phyloP scores from a whole-genome alignment of 92 coral and sea anemone genomes.

The Parazoanthus atlanticus region DNA sequence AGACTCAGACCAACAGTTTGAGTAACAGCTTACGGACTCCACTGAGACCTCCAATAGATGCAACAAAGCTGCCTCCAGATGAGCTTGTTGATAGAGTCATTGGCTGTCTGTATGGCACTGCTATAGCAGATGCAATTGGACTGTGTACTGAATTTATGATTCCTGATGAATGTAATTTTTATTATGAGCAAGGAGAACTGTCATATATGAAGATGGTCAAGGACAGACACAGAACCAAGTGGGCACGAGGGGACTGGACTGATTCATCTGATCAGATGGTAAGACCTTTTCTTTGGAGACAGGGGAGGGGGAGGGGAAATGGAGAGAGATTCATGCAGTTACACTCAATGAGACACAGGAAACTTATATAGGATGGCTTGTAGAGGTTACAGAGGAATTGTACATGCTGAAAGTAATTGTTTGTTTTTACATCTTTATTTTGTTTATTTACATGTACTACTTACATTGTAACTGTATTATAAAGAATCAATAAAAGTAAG shows the following conservation, averaged over 20 bases:
- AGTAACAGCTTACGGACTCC: slow-evolving; percentile 88
- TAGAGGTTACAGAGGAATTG: no score
- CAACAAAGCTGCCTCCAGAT: slow-evolving; percentile 88
- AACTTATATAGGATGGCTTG: no score
- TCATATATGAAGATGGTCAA: slow-evolving; percentile 72
- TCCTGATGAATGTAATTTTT: slow-evolving; percentile 89
- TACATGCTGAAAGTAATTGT: no score
- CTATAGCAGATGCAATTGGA: slow-evolving; percentile 93
- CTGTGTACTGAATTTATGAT: slow-evolving; percentile 91
- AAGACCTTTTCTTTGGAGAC: slow-evolving; percentile 28
- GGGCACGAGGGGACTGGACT: slow-evolving; percentile 94
- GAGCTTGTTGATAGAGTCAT: slow-evolving; percentile 90
- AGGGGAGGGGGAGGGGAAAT: neutral
- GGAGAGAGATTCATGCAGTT: neutral
- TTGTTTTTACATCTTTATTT: no score
- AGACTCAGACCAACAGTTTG: slow-evolving; percentile 85
- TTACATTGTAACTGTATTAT: no score
- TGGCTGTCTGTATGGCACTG: slow-evolving; percentile 97
- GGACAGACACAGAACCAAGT: slow-evolving; percentile 88
- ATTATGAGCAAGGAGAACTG: slow-evolving; percentile 72
- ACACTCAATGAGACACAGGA: neutral
- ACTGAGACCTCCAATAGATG: slow-evolving; percentile 84
- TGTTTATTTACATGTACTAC: no score
- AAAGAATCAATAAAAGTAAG: no score
- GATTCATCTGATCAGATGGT: slow-evolving; percentile 96